Percentiles rank a stretch among this genome's conserved stretches.
Conservation (phyloP, 2,113 vertebrate species). For the Ammodramus savannarum region DNA sequence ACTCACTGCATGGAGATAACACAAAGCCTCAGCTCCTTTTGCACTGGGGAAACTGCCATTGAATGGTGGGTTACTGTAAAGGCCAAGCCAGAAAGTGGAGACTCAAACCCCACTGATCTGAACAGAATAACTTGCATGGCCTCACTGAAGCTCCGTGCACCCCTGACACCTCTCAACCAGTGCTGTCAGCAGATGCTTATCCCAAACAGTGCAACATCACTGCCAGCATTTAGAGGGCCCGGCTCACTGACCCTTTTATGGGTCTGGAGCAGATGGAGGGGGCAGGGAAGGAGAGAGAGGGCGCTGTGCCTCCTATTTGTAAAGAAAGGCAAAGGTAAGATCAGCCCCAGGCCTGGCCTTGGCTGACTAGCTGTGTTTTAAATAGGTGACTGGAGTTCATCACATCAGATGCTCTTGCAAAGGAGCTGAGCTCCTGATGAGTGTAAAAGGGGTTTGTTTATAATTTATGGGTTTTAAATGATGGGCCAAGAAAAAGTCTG, state of each 20-base stretch:
- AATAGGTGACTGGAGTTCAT: constrained; percentile 49
- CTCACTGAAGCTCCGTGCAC: accelerated
- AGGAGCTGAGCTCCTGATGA: constrained; percentile 81
- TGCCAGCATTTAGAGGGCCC: neutral
- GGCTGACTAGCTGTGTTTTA: constrained; percentile 7
- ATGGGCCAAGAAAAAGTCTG: constrained; percentile 82
- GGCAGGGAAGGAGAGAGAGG: neutral
- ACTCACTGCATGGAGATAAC: neutral
- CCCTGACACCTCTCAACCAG: neutral
- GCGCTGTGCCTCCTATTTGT: neutral
- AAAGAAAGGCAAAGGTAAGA: constrained; percentile 28
- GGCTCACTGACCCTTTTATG: neutral
- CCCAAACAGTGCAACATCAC: neutral
- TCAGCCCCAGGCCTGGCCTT: neutral
- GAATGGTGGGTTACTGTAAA: neutral
- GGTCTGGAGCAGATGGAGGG: neutral
- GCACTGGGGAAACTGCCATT: accelerated
- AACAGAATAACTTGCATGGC: neutral
- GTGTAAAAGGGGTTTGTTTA: constrained; percentile 83
- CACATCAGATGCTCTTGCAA: constrained; percentile 80
- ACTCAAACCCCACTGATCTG: neutral
- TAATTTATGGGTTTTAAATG: constrained; percentile 94
- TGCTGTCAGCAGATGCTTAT: neutral
- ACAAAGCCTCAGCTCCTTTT: neutral
- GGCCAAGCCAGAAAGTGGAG: neutral